Conservation (phyloP, 2,113 vertebrate genomes). For the Scolopax mira region DNA sequence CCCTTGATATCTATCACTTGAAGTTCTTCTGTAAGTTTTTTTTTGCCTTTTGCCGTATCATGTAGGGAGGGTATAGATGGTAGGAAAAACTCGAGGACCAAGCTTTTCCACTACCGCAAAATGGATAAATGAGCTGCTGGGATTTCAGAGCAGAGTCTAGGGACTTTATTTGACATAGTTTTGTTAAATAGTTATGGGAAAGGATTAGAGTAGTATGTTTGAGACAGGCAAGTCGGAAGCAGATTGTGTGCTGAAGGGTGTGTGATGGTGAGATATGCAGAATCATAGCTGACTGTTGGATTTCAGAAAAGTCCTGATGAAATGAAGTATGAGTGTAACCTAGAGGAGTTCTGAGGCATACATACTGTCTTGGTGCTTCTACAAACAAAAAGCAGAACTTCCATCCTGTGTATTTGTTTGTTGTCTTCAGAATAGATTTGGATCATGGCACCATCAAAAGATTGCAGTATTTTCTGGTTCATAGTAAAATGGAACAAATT, state of each 20-base stretch:
- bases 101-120: background rate
- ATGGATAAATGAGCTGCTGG: background rate
- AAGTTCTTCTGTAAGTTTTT: background rate
- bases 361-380: background rate
- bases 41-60: background rate
- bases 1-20: background rate
- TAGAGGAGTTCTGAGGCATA: background rate
- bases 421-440: background rate
- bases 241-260: background rate
- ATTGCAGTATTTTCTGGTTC: background rate
- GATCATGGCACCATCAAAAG: background rate
- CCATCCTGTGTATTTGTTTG: background rate
- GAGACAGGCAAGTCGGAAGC: background rate
- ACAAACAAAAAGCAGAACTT: background rate
- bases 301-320: background rate
- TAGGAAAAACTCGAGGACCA: background rate
- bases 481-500: background rate
- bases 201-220: background rate
- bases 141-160: background rate
- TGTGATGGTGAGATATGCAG: background rate
- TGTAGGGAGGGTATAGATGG: rapidly evolving
- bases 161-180: background rate
- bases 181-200: background rate
- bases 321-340: background rate
- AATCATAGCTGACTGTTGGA: background rate